Conservation (phyloP, 1,140 invertebrate species). For the Idris sp. region DNA sequence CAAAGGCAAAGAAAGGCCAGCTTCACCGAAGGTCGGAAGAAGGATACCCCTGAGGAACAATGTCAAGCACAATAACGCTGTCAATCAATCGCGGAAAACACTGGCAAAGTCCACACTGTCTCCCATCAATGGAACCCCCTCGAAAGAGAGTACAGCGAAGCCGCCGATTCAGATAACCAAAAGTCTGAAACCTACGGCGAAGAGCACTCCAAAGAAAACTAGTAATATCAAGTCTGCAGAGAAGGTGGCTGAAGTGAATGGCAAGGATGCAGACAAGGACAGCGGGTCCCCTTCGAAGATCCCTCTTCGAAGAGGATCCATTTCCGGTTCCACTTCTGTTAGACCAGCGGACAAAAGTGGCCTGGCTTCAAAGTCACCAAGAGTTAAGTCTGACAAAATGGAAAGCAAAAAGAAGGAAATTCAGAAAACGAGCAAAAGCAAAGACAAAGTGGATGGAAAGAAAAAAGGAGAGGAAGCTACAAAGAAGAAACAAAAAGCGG, state of each 20-base stretch:
- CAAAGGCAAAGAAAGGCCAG: conserved; percentile 64
- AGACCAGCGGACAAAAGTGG: conserved; percentile 22
- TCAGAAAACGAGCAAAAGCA: conserved; percentile 13
- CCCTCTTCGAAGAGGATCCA: conserved; percentile 57
- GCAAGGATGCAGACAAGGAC: conserved; percentile 34
- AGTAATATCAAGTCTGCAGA: conserved; percentile 2
- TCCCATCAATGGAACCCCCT: conserved; percentile 72
- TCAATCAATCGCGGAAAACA: conserved; percentile 28
- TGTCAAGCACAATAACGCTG: conserved; percentile 42
- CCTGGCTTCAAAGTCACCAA: conserved; percentile 3
- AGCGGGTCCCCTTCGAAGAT: conserved; percentile 71
- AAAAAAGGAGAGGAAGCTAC: conserved; percentile 29
- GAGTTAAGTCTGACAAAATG: conserved; percentile 20
- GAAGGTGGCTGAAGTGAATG: not conserved
- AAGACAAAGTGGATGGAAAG: conserved; percentile 16
- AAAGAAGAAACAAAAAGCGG: conserved; percentile 28
- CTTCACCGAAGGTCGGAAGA: conserved; percentile 66
- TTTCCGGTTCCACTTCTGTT: conserved; percentile 29
- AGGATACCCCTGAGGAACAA: conserved; percentile 59
- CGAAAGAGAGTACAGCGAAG: conserved; percentile 52
- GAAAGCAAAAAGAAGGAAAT: conserved; percentile 34
- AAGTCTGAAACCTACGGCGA: conserved; percentile 29
- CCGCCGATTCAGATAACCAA: conserved; percentile 35
- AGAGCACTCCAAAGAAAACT: conserved; percentile 31
- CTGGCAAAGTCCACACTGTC: conserved; percentile 62